Evolutionary conservation across 1,140 invertebrate genomes (phyloP).

Genomic region (Orchesella cincta): DNA sequence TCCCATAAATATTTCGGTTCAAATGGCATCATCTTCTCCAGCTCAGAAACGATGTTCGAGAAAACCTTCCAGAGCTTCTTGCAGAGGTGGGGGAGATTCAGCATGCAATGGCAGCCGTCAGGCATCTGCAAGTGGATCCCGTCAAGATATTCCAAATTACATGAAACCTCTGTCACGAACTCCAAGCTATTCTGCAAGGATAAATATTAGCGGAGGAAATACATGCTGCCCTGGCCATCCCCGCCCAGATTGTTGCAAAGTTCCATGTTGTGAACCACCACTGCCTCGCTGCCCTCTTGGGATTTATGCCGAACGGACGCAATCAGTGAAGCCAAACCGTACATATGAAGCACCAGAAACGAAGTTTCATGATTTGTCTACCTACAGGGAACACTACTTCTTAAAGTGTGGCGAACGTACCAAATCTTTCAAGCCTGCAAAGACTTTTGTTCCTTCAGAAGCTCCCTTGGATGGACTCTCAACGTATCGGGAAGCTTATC

Average conservation of each 20-base stretch:
- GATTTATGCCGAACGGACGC: conserved; percentile 30
- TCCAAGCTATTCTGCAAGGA: neutral
- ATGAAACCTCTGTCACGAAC: conserved; percentile 16
- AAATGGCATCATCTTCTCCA: neutral
- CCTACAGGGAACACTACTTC: conserved; percentile 40
- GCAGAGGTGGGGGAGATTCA: conserved; percentile 31
- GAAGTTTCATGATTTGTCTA: conserved; percentile 36
- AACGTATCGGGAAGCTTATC: conserved; percentile 39
- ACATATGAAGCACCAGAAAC: conserved; percentile 26
- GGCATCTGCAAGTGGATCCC: neutral
- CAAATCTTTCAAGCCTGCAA: conserved; percentile 37
- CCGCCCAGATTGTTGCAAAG: conserved; percentile 34
- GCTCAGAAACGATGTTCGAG: conserved; percentile 18
- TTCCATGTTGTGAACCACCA: neutral
- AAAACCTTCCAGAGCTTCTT: conserved; percentile 6
- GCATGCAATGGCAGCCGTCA: conserved; percentile 37
- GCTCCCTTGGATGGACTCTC: conserved; percentile 41
- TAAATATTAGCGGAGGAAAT: neutral
- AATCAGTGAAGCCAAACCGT: conserved; percentile 32
- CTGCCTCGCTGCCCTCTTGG: conserved; percentile 38
- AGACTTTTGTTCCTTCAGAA: conserved; percentile 30
- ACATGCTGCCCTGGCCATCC: conserved; percentile 32
- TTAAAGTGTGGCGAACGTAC: conserved; percentile 32
- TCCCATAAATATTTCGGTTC: neutral
- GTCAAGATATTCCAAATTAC: neutral